Evolutionary conservation across 1,140 invertebrate species (phyloP).

Genomic region (Zaprionus capensis): DNA sequence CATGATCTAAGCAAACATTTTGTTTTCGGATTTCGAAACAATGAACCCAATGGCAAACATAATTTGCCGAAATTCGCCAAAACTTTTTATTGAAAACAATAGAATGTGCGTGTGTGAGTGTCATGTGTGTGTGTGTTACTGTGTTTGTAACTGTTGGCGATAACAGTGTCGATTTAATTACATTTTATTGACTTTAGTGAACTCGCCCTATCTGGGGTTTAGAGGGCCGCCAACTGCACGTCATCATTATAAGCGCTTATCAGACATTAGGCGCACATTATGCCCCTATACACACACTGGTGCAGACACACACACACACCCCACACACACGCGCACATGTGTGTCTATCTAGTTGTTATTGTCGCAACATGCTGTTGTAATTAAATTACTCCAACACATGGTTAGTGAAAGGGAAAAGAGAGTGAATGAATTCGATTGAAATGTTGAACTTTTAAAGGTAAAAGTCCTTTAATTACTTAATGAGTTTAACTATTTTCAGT

Average conservation of each 20-base stretch:
- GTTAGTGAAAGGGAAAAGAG: neutral
- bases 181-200: conserved; percentile 71
- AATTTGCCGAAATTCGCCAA: conserved; percentile 7
- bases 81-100: conserved; percentile 55
- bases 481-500: too few species aligned
- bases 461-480: too few species aligned
- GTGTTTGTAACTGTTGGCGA: conserved; percentile 40
- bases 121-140: conserved; percentile 3
- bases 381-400: conserved; percentile 62
- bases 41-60: conserved; percentile 28
- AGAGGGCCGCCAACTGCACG: conserved; percentile 36
- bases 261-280: conserved; percentile 72
- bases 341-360: conserved; percentile 15
- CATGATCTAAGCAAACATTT: neutral
- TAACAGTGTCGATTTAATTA: conserved; percentile 82
- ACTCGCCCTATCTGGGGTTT: conserved; percentile 27
- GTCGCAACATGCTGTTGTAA: conserved; percentile 29
- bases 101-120: conserved; percentile 26
- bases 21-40: conserved; percentile 7
- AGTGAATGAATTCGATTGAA: neutral
- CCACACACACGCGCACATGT: neutral
- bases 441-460: neutral
- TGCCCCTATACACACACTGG: conserved; percentile 39
- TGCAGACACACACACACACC: neutral
- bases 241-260: conserved; percentile 75